phyloP scores from a whole-genome alignment of 2,113 vertebrate species.

The Chaetura pelagica region DNA sequence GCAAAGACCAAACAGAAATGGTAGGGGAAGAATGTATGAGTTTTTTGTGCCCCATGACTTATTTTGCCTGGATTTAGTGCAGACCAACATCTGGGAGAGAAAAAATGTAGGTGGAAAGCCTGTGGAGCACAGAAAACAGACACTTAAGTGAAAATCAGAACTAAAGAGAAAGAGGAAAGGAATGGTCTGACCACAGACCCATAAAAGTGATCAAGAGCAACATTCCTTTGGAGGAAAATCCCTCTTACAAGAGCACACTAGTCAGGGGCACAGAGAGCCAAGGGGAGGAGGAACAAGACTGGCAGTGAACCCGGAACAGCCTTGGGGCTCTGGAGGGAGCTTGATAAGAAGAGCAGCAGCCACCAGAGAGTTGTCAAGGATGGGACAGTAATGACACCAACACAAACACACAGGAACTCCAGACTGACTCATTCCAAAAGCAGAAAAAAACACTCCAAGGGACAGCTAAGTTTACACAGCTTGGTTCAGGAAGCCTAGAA shows the following conservation, averaged over 20 bases:
- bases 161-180: background rate
- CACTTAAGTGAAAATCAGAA: background rate
- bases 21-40: background rate
- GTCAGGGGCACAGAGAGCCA: background rate
- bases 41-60: background rate
- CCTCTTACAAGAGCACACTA: background rate
- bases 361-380: background rate
- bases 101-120: fast-evolving
- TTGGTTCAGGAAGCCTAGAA: background rate
- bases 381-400: background rate
- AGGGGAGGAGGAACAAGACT: background rate
- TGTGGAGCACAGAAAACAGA: background rate
- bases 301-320: background rate
- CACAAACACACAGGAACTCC: background rate
- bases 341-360: background rate
- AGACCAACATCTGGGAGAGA: background rate
- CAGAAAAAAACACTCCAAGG: background rate
- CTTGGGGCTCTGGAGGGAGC: background rate
- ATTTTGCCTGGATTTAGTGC: background rate
- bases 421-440: background rate
- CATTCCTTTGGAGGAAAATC: background rate
- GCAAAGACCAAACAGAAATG: background rate
- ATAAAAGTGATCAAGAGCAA: background rate
- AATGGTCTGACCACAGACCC: background rate
- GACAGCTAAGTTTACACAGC: background rate